Evolutionary conservation across 2,113 vertebrate genomes (phyloP).

Genomic region (Aviceda subcristata): DNA sequence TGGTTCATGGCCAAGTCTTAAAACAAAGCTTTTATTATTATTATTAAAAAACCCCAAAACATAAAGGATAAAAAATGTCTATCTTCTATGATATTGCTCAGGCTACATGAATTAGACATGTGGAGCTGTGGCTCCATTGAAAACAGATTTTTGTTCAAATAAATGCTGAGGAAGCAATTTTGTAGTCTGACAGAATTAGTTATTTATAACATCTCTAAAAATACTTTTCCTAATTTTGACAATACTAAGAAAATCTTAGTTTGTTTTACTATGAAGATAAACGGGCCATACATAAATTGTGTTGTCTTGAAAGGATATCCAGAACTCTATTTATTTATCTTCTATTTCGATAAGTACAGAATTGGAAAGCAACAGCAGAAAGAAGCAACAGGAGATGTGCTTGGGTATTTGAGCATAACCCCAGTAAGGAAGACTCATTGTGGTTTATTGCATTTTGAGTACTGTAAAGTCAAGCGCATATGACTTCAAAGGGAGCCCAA

Average conservation of each 20-base stretch:
- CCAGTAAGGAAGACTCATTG: neutral
- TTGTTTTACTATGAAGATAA: neutral
- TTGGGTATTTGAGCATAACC: neutral
- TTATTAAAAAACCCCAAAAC: neutral
- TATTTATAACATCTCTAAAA: slow-evolving; percentile 5
- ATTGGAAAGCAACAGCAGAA: neutral
- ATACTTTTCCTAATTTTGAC: neutral
- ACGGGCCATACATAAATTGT: neutral
- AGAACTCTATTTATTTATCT: neutral
- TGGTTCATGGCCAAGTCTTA: neutral
- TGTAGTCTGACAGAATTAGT: neutral
- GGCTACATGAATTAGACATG: neutral
- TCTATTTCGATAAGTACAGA: neutral
- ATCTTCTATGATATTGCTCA: neutral
- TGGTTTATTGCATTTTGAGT: neutral
- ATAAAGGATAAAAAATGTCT: neutral
- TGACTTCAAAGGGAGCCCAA: neutral
- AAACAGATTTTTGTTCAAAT: slow-evolving; percentile 31
- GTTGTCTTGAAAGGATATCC: neutral
- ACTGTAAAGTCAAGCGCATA: neutral
- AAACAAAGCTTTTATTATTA: neutral
- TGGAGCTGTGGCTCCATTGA: neutral
- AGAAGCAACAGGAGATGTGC: neutral
- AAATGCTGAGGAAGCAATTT: slow-evolving; percentile 39
- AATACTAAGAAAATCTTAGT: neutral